Evolutionary conservation across 23 tunicate species (phyloP).

Genomic region (Corella eumyota): DNA sequence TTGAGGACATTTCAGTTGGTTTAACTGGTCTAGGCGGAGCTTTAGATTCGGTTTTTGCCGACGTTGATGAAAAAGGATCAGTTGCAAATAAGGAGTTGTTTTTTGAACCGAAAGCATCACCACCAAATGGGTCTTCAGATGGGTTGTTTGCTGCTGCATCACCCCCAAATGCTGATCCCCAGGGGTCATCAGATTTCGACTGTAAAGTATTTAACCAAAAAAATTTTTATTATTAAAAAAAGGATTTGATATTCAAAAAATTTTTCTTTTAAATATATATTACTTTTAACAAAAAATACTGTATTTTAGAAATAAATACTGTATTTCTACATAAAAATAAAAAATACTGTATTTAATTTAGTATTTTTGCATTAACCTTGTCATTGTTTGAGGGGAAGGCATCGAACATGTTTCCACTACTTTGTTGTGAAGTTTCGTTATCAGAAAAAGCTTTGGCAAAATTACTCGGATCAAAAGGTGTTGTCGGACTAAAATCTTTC

Average conservation of each 20-base stretch:
- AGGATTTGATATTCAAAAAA: too few relatives aligned
- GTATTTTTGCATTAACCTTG: too few relatives aligned
- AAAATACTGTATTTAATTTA: too few relatives aligned
- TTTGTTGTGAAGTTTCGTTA: too few relatives aligned
- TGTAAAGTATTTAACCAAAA: too few relatives aligned
- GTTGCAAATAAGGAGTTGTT: slow-evolving; percentile 16
- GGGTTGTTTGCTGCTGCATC: neutral
- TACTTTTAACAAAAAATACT: too few relatives aligned
- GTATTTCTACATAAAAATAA: too few relatives aligned
- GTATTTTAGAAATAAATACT: too few relatives aligned
- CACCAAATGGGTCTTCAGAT: slow-evolving; percentile 58
- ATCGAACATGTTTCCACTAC: too few relatives aligned
- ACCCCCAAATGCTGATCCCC: slow-evolving; percentile 83
- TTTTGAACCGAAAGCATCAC: slow-evolving; percentile 18
- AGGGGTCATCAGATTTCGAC: slow-evolving; percentile 42
- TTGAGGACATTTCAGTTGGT: slow-evolving; percentile 5
- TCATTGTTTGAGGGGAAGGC: too few relatives aligned
- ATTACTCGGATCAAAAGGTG: slow-evolving; percentile 4
- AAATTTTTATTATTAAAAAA: too few relatives aligned
- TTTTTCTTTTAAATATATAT: too few relatives aligned
- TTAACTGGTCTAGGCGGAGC: slow-evolving; percentile 30
- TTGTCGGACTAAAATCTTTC: neutral
- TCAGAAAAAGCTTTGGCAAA: slow-evolving; percentile 25
- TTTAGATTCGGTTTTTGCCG: slow-evolving; percentile 9
- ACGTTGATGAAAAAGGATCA: slow-evolving; percentile 6